Evolutionary conservation across 2,797 vertebrate species (phyloP).

Genomic region (Benthosema pterotum): DNA sequence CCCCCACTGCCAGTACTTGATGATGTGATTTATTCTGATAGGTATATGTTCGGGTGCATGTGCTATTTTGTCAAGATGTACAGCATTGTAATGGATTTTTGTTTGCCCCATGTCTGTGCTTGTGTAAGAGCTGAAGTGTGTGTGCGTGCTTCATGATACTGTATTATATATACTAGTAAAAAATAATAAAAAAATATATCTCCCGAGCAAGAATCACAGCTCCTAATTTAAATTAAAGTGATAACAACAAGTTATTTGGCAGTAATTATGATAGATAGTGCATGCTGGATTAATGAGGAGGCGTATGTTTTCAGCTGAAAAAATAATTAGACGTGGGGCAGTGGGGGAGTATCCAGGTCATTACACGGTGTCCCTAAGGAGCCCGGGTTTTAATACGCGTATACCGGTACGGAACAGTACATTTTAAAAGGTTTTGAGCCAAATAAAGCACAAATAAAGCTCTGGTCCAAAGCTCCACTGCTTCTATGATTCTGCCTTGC

Average conservation of each 20-base stretch:
- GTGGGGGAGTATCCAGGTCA: conserved; percentile 54
- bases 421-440: no score
- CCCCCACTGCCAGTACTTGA: no score
- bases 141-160: conserved; percentile 3
- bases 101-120: neutral
- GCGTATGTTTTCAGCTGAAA: conserved; percentile 73
- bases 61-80: no score
- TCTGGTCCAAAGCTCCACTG: no score
- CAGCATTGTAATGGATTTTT: neutral
- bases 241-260: conserved; percentile 76
- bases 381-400: conserved; percentile 53
- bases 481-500: no score
- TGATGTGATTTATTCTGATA: no score
- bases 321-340: conserved; percentile 74
- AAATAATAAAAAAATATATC: neutral
- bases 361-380: conserved; percentile 50
- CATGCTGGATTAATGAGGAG: conserved; percentile 71
- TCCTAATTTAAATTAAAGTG: conserved; percentile 69
- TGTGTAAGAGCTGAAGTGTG: neutral
- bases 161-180: neutral
- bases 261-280: conserved; percentile 76
- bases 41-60: no score
- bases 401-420: conserved; percentile 1
- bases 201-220: conserved; percentile 35
- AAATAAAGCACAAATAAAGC: no score